Base-by-base conservation (phyloP, 2,113 vertebrate genomes). In the Eonycteris spelaea region DNA sequence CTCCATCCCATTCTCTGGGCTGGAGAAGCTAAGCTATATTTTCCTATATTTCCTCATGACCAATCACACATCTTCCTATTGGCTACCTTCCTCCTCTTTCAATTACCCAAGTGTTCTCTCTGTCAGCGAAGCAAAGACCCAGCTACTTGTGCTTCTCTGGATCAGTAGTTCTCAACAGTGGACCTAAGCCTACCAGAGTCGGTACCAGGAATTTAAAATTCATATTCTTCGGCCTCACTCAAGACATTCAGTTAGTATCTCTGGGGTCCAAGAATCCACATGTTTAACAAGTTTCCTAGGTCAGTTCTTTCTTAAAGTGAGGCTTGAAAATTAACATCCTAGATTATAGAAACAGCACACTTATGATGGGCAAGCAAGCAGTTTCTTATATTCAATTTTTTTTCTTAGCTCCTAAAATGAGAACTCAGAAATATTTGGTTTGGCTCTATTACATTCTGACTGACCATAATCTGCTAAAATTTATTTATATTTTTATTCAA, bases 401-500 rank as follows among this genome's bases (percentile, higher is more conserved):
- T 75, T 82, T 35, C 35, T 84, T 79, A 61, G 51, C 7, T 90
- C 28, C 57, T 48, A 77, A 70, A 57, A 51, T 40, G 67, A 67
- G 35, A 90, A 86, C 26, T 71, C 30, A 77, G 77, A 95, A 95
- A 63, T 89, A 74, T 18, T 94, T 88, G 16, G n/a, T 35, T 92
- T 90, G 59, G 3, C 2, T 53, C 22, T 77, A 43, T 33, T 57
- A 28, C 85, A 90, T 90, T 85, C 79, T 70, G 21, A 93, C 19
- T 73, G 26, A 61, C 15, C 40, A 65, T 43, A 90, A 67, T 28
- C 33, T 91, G 19, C 7, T 90, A 53, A 45, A 53, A 24, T 84
- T 85, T 82, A 96, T 94, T 96, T 74, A 80, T 90, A 45, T 45
- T 92, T 83, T 83, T 77, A 85, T 68, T 90, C 10, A 57, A 53